Evolutionary conservation across 2,888 invertebrate genomes (phyloP), one percentile per base, ranked within the genome.

Genomic region (Poecilus cupreus): DNA sequence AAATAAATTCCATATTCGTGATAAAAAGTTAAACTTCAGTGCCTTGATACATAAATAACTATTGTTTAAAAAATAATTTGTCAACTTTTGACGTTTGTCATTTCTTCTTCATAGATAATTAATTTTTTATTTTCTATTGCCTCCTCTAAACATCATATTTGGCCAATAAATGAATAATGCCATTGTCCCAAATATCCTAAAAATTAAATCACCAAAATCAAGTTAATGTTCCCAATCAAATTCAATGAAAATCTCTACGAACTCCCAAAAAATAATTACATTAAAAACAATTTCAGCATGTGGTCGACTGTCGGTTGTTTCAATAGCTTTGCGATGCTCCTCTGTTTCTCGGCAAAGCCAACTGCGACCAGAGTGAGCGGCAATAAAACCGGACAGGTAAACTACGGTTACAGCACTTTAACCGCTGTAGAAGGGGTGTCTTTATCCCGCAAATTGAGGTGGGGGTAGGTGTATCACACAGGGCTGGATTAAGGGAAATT

Each of bases 321-420:
- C 43, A 54, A 8, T 22, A 8, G 22, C 22, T 49, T 16, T 13
- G 16, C 49, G 20, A 20, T 8, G 20, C 22, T 6, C 6, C 24
- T 8, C 1, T 8, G 32, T 32, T 1, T 60, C n/a, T n/a, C n/a
- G n/a, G n/a, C n/a, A 51, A 16, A 11, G 18, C 13, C 16, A 16
- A 49, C 49, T n/a, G 16, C n/a, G n/a, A 49, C 49, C 49, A 13
- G 60, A 3, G 60, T 60, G 20, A 6, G 51, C 49, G 11, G 80
- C 72, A 80, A 80, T 80, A 70, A 80, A 80, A 80, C 26, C 39
- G 26, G 80, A 80, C 80, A 80, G 80, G 72, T 80, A 43, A 80
- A 72, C 72, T 80, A 57, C 39, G 57, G 46, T 54, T 54, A 22
- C 22, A 26, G 49, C 79, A 37, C 54, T 64, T 20, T 60, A 60